Percentiles rank a stretch among this genome's conserved stretches.
These are phyloP conservation scores for Sitophilus oryzae DNA, from an alignment of 1,140 invertebrate genomes.

Conservation along the genomic window DNA sequence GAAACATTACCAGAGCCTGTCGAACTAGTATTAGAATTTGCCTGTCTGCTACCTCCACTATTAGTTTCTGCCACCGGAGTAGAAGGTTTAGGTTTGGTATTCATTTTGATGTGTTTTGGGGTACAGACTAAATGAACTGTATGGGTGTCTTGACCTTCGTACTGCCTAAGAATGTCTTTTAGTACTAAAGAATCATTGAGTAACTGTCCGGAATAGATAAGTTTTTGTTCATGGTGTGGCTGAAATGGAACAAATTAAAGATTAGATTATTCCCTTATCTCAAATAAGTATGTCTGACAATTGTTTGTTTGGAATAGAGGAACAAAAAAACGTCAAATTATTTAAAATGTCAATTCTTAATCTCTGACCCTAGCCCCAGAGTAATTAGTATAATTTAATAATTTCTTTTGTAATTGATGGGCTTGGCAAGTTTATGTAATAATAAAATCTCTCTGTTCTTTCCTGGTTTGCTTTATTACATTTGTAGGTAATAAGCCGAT, in stretches of 20 bases:
- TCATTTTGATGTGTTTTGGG: slow-evolving; percentile 35
- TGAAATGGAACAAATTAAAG: slow-evolving; percentile 45
- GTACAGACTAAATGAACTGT: slow-evolving; percentile 80
- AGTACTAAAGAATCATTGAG: slow-evolving; percentile 68
- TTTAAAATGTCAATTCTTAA: not conserved
- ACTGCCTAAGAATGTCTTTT: slow-evolving; percentile 73
- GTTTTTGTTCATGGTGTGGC: slow-evolving; percentile 73
- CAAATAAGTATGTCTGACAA: not conserved
- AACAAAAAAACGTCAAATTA: too few species aligned
- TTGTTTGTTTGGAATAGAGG: too few species aligned
- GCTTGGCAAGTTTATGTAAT: too few species aligned
- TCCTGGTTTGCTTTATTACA: too few species aligned
- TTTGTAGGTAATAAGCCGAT: not conserved
- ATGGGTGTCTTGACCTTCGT: slow-evolving; percentile 64
- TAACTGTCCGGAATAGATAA: slow-evolving; percentile 87
- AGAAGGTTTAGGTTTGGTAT: not conserved
- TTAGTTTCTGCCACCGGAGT: slow-evolving; percentile 1
- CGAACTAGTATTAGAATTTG: not conserved
- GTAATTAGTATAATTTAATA: too few species aligned
- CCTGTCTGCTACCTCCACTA: not conserved
- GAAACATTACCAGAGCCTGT: slow-evolving; percentile 7
- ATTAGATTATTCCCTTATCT: slow-evolving; percentile 23
- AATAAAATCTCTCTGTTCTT: too few species aligned
- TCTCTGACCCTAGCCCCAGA: too few species aligned
- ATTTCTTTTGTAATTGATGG: too few species aligned